These are phyloP conservation scores for Metaphire vulgaris DNA, from an alignment of 1,140 invertebrate species.

Conservation along the genomic window DNA sequence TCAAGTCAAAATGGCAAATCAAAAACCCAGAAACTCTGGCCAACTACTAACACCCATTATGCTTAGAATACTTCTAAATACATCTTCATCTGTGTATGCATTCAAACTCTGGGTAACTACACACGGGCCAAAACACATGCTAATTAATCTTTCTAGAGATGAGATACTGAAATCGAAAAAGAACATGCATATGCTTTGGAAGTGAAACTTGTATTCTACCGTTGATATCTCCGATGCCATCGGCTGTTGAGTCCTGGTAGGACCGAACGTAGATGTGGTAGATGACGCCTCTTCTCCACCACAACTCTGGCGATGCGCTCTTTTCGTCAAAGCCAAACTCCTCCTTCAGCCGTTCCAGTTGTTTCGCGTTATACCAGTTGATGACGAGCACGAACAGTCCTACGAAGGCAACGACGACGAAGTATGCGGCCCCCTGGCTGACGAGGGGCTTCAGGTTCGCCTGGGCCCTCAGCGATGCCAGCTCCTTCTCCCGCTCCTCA, in stretches of 20 bases:
- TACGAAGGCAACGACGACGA: not conserved
- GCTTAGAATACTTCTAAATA: too few species aligned
- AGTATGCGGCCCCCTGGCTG: not conserved
- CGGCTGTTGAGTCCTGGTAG: conserved; percentile 68
- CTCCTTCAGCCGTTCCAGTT: conserved; percentile 29
- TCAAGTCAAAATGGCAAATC: too few species aligned
- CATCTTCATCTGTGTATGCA: too few species aligned
- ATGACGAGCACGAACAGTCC: conserved; percentile 21
- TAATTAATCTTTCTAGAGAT: too few species aligned
- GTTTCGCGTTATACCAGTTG: conserved; percentile 27
- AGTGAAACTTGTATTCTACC: too few species aligned
- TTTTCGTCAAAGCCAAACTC: conserved; percentile 27
- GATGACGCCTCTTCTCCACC: conserved; percentile 67
- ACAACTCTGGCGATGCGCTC: conserved; percentile 45
- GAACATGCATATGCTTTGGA: too few species aligned
- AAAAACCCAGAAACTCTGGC: too few species aligned
- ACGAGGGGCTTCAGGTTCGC: not conserved
- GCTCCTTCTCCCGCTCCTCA: conserved; percentile 7
- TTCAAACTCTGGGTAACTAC: too few species aligned
- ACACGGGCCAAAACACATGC: too few species aligned
- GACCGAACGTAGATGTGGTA: conserved; percentile 71
- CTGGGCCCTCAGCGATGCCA: not conserved
- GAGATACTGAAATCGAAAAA: too few species aligned
- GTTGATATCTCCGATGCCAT: conserved; percentile 68
- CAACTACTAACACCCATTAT: too few species aligned